Conservation (phyloP, 2,113 vertebrate genomes). For the Perognathus longimembris region DNA sequence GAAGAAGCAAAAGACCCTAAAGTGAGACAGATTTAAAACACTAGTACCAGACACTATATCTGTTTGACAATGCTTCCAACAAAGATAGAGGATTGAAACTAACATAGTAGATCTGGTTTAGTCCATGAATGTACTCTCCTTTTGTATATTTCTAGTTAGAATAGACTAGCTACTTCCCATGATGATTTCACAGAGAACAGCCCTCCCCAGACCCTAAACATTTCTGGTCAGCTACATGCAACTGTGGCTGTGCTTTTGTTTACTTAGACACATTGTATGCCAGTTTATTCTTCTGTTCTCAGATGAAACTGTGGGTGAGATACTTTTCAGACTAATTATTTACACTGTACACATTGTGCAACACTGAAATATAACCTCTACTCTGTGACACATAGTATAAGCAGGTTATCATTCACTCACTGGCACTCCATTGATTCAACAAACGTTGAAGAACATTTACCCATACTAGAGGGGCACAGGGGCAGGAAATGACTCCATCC, state of each 20-base stretch:
- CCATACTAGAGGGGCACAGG: neutral
- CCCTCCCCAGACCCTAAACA: neutral
- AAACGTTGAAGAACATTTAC: slow-evolving; percentile 4
- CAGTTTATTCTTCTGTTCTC: neutral
- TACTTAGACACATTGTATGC: neutral
- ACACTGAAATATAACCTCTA: neutral
- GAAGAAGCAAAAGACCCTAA: slow-evolving; percentile 49
- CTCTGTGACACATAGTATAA: neutral
- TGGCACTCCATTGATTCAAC: neutral
- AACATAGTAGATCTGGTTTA: neutral
- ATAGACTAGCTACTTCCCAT: neutral
- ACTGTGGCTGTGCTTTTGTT: neutral
- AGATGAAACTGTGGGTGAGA: neutral
- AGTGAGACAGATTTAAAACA: slow-evolving; percentile 22
- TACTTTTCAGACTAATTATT: neutral
- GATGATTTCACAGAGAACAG: neutral
- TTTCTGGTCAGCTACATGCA: neutral
- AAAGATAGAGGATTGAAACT: neutral
- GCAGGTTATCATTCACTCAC: neutral
- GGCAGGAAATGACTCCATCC: neutral
- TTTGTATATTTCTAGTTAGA: neutral
- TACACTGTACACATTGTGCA: neutral
- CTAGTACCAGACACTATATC: neutral
- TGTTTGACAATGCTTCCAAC: neutral
- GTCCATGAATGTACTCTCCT: neutral